Conservation (phyloP, 2,797 vertebrate species). For the Zalophus californianus region DNA sequence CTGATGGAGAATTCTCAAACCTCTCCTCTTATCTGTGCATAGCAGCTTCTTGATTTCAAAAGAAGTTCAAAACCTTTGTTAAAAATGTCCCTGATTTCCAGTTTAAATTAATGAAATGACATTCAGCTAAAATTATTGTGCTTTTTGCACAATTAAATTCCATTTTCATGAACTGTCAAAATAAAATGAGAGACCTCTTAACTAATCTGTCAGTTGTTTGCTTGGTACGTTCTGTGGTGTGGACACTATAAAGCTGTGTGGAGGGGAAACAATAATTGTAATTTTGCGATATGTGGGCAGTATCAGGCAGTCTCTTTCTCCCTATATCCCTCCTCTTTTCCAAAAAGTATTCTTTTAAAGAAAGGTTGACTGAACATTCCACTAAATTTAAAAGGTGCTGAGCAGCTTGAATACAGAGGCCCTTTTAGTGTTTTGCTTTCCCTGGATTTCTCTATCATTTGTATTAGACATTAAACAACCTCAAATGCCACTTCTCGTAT, state of each 20-base stretch:
- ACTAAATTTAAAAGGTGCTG: constrained; percentile 64
- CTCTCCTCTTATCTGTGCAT: constrained; percentile 90
- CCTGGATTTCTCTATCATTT: constrained; percentile 37
- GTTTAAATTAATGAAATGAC: constrained; percentile 91
- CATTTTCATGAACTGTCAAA: constrained; percentile 89
- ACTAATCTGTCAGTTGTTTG: constrained; percentile 88
- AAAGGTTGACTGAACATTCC: constrained; percentile 69
- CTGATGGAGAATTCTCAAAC: constrained; percentile 91
- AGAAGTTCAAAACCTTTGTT: constrained; percentile 92
- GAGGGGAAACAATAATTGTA: constrained; percentile 80
- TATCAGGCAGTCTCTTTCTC: constrained; percentile 77
- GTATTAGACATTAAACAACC: background rate
- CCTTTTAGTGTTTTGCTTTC: background rate
- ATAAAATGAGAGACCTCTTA: constrained; percentile 89
- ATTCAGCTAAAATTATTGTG: constrained; percentile 91
- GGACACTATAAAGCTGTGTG: constrained; percentile 80
- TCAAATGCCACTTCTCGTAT: background rate
- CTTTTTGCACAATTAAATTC: constrained; percentile 90
- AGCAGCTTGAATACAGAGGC: background rate
- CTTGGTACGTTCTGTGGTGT: constrained; percentile 78
- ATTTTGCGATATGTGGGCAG: constrained; percentile 81
- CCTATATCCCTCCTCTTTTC: background rate
- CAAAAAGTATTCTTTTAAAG: constrained; percentile 58
- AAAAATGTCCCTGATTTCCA: constrained; percentile 90
- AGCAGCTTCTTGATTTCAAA: constrained; percentile 91